Percentiles rank a stretch among this genome's conserved stretches.
Evolutionary conservation across 2,797 vertebrate genomes (phyloP).

Genomic region (Tarsius wallacei): DNA sequence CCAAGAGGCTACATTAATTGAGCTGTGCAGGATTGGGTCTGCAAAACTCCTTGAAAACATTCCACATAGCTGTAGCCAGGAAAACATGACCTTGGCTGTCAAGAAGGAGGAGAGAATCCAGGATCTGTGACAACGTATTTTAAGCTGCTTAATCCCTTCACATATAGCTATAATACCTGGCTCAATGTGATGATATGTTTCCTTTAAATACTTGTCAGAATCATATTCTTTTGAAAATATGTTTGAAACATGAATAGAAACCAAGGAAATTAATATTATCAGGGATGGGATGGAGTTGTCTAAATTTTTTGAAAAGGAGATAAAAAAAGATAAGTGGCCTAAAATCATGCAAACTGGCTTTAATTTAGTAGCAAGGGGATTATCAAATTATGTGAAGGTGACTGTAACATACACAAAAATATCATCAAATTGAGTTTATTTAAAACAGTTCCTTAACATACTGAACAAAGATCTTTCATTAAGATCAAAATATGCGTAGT

Average conservation of each 20-base stretch:
- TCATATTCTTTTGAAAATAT: slow-evolving; percentile 47
- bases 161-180: background rate
- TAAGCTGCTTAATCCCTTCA: slow-evolving; percentile 55
- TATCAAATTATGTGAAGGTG: background rate
- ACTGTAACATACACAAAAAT: background rate
- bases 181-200: background rate
- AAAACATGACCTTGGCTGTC: slow-evolving; percentile 34
- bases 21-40: background rate
- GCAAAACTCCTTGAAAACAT: background rate
- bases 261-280: slow-evolving; percentile 38
- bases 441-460: background rate
- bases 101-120: slow-evolving; percentile 1
- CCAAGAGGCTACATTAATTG: background rate
- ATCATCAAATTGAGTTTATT: background rate
- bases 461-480: background rate
- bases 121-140: slow-evolving; percentile 40
- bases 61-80: background rate
- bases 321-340: background rate
- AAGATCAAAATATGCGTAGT: background rate
- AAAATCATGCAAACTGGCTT: background rate
- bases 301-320: background rate
- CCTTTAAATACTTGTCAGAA: slow-evolving; percentile 54
- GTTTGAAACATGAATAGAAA: slow-evolving; percentile 43
- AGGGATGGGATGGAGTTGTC: background rate
- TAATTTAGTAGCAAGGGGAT: background rate